phyloP scores from a whole-genome alignment of 2,113 vertebrate species.

The Calidris pygmaea region DNA sequence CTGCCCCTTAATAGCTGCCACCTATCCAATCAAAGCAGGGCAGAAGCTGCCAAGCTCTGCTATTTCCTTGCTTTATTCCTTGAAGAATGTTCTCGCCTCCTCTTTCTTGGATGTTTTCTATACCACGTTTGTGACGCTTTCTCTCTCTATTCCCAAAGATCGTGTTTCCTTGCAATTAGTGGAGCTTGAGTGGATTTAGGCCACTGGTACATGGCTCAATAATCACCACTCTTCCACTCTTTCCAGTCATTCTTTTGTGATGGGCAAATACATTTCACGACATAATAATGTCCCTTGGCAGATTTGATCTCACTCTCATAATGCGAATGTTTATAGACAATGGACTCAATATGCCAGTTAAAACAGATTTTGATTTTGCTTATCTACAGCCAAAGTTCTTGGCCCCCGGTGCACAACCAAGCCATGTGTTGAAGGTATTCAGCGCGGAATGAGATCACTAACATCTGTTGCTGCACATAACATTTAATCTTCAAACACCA shows the following conservation, averaged over 20 bases:
- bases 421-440: slow-evolving; percentile 45
- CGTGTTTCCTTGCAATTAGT: background rate
- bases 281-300: background rate
- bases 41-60: slow-evolving; percentile 14
- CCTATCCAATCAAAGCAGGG: background rate
- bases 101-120: slow-evolving; percentile 1
- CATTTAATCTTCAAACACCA: slow-evolving; percentile 22
- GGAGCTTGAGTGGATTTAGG: background rate
- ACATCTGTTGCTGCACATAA: slow-evolving; percentile 53
- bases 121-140: background rate
- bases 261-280: background rate
- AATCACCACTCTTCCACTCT: background rate
- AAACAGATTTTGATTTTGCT: slow-evolving; percentile 59
- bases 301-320: slow-evolving; percentile 34
- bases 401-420: slow-evolving; percentile 23
- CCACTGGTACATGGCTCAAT: background rate
- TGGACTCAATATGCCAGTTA: slow-evolving; percentile 23
- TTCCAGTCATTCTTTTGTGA: background rate
- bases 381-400: slow-evolving; percentile 53
- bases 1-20: slow-evolving; percentile 10
- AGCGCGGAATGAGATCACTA: slow-evolving; percentile 45
- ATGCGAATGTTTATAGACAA: slow-evolving; percentile 37
- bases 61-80: slow-evolving; percentile 23
- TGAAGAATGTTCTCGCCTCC: background rate
- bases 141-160: background rate